Percentiles rank a stretch among this genome's conserved stretches.
These are phyloP conservation scores for Drosophila orosa DNA, from an alignment of 1,140 invertebrate species.

Conservation along the genomic window DNA sequence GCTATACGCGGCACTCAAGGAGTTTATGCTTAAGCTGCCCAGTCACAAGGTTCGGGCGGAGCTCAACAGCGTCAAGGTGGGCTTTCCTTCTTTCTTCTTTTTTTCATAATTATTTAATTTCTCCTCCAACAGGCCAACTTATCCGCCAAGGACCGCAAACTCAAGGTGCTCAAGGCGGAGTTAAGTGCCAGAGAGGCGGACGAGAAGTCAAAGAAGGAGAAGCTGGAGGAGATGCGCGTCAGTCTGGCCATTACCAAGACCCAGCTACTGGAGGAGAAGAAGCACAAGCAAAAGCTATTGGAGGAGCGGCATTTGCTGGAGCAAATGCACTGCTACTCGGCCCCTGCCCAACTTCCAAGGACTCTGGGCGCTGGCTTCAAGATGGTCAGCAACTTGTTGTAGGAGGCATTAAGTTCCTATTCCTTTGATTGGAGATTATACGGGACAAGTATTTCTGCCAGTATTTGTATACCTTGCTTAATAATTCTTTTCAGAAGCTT, in stretches of 20 bases:
- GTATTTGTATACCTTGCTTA: too few species aligned
- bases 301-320: conserved; percentile 72
- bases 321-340: conserved; percentile 81
- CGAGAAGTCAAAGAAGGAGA: conserved; percentile 58
- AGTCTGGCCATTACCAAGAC: conserved; percentile 68
- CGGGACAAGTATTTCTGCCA: not conserved
- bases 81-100: not conserved
- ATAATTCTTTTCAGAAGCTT: too few species aligned
- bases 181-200: conserved; percentile 66
- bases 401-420: not conserved
- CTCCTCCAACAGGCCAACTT: conserved; percentile 48
- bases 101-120: conserved; percentile 7
- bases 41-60: conserved; percentile 79
- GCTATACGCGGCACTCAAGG: conserved; percentile 72
- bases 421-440: not conserved
- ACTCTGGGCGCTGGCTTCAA: conserved; percentile 77
- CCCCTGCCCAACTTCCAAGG: conserved; percentile 66
- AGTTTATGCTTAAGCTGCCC: conserved; percentile 81
- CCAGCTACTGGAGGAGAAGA: conserved; percentile 77
- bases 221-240: conserved; percentile 68
- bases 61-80: conserved; percentile 73
- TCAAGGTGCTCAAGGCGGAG: conserved; percentile 78
- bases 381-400: conserved; percentile 63
- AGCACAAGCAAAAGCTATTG: conserved; percentile 78
- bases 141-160: conserved; percentile 73